A percentile compares a stretch with the other conserved stretches of the same genome.
Conservation (phyloP, 2,797 vertebrate genomes). For the Cyprinodon diabolis region DNA sequence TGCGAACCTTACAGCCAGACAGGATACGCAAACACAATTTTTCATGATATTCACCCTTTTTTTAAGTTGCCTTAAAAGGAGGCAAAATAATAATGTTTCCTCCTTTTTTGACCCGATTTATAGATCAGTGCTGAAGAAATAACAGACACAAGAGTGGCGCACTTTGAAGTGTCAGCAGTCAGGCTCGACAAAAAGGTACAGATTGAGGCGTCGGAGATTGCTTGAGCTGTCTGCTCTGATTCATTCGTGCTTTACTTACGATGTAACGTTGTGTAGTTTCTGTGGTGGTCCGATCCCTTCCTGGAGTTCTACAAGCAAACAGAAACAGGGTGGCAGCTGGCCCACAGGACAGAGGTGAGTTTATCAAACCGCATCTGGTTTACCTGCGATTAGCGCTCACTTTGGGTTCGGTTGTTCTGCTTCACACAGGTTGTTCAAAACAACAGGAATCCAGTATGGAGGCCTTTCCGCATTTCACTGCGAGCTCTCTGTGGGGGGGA, state of each 20-base stretch:
- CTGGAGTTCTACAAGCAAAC: conserved; percentile 95
- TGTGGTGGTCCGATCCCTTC: conserved; percentile 94
- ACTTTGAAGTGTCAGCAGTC: conserved; percentile 92
- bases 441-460: conserved; percentile 94
- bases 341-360: conserved; percentile 94
- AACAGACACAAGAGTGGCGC: conserved; percentile 90
- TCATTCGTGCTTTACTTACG: neutral
- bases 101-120: neutral
- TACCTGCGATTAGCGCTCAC: neutral
- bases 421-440: conserved; percentile 87
- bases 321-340: conserved; percentile 93
- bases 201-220: neutral
- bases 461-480: conserved; percentile 89
- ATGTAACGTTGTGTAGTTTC: neutral
- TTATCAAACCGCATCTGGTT: too few species aligned
- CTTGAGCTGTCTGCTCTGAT: fast-evolving
- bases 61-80: neutral
- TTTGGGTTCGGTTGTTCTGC: neutral
- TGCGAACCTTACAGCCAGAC: too few species aligned
- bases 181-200: conserved; percentile 96
- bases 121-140: conserved; percentile 96
- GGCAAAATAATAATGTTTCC: neutral
- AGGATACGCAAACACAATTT: too few species aligned
- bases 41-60: neutral
- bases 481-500: conserved; percentile 91